Conservation (phyloP, 1,140 invertebrate species). For the Penaeus chinensis region DNA sequence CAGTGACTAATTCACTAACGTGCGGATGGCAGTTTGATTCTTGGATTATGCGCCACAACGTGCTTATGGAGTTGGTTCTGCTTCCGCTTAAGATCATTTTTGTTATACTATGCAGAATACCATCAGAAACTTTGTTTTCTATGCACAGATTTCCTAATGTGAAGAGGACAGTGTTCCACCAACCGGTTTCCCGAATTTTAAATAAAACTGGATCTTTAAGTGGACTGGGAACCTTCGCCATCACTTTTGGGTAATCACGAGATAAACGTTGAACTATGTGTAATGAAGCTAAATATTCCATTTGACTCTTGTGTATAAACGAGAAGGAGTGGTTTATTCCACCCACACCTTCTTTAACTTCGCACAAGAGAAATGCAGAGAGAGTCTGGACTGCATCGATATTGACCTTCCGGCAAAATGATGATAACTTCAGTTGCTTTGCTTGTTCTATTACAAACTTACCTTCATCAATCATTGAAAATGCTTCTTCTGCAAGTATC, state of each 20-base stretch:
- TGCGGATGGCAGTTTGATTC: slow-evolving; percentile 34
- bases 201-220: not conserved
- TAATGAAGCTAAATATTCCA: slow-evolving; percentile 39
- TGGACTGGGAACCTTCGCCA: not conserved
- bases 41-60: slow-evolving; percentile 31
- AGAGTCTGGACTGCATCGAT: slow-evolving; percentile 39
- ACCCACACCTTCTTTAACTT: slow-evolving; percentile 20
- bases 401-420: not conserved
- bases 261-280: slow-evolving; percentile 3
- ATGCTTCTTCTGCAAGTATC: slow-evolving; percentile 23
- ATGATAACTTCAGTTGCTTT: not conserved
- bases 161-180: too few relatives aligned
- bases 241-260: not conserved
- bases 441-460: slow-evolving; percentile 8
- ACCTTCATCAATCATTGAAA: slow-evolving; percentile 34
- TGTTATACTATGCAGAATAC: not conserved
- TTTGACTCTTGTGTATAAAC: slow-evolving; percentile 52
- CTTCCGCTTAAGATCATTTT: not conserved
- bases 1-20: slow-evolving; percentile 18
- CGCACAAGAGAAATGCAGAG: slow-evolving; percentile 43
- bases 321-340: slow-evolving; percentile 26
- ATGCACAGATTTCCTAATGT: too few relatives aligned
- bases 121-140: not conserved
- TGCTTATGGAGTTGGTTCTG: not conserved
- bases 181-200: too few relatives aligned